Base-by-base conservation (phyloP, 2,888 invertebrate genomes). In the Phymatocera aterrima region DNA sequence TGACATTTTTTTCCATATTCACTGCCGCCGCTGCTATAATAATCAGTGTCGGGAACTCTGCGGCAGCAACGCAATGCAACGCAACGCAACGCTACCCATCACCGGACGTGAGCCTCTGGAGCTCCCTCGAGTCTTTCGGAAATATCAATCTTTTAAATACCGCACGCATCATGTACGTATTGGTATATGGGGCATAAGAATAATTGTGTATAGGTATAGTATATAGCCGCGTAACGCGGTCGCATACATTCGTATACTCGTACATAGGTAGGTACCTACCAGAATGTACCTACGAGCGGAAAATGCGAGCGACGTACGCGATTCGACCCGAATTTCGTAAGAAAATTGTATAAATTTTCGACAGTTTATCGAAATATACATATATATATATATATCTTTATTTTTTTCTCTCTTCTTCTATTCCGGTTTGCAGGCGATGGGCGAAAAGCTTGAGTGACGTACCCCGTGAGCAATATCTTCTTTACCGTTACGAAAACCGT, bases 391-490 rank as follows among this genome's bases (percentile, higher is more conserved):
- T 18, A 51, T n/a, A 18, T 43, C 43, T 43, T 6, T 43, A 12
- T 43, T 6, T 43, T n/a, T n/a, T n/a, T n/a, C n/a, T n/a, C n/a
- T n/a, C n/a, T n/a, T n/a, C n/a, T n/a, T n/a, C n/a, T n/a, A n/a
- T n/a, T n/a, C n/a, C n/a, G n/a, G n/a, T n/a, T n/a, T n/a, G n/a
- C n/a, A n/a, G n/a, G n/a, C 51, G 0, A 18, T 37, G 4, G 24
- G 37, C 40, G 48, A 72, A 72, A 75, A 75, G 18, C 75, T 28
- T 75, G 75, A 75, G 57, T 75, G 75, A 75, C 75, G 75, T 60
- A 75, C 75, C 75, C 75, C 60, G 57, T 31, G 40, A 57, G 75
- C 43, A 57, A 75, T 75, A 75, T 75, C 75, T 75, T 75, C 54
- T 75, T 75, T 60, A 75, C 75, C 75, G 12, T 40, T 18, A 21